These are phyloP conservation scores for Erythrolamprus reginae DNA, from an alignment of 2,113 vertebrate species.

Conservation along the genomic window DNA sequence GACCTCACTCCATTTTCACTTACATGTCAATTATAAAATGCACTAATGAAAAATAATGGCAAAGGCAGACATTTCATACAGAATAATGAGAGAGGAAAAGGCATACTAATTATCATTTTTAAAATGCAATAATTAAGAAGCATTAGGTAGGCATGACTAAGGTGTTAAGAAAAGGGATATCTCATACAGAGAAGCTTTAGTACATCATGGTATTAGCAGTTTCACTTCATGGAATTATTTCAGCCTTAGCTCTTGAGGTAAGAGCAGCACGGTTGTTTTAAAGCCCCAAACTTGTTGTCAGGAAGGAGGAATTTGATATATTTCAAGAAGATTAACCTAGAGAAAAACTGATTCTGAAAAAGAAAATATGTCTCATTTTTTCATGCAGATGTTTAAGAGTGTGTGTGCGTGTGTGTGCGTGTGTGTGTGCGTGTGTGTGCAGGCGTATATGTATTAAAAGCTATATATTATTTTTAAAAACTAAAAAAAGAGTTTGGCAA, in stretches of 20 bases:
- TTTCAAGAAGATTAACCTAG: constrained; percentile 31
- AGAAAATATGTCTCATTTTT: constrained; percentile 15
- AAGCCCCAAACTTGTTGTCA: constrained; percentile 28
- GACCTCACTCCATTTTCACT: neutral
- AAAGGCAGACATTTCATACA: constrained; percentile 15
- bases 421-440: no score
- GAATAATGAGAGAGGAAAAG: constrained; percentile 11
- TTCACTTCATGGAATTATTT: constrained; percentile 26
- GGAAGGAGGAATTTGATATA: constrained; percentile 11
- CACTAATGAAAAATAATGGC: constrained; percentile 21
- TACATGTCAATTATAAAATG: neutral
- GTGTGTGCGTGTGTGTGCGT: no score
- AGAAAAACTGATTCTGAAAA: constrained; percentile 29
- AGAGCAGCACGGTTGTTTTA: constrained; percentile 1
- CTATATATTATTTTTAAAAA: neutral
- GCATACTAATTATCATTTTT: constrained; percentile 10
- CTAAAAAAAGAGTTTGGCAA: neutral
- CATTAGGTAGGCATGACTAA: constrained; percentile 1
- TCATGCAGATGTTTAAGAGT: neutral
- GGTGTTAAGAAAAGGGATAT: neutral
- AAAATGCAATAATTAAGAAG: neutral
- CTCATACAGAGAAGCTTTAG: neutral
- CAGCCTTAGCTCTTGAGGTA: constrained; percentile 11
- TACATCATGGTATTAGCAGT: neutral
- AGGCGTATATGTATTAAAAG: neutral